phyloP scores from a whole-genome alignment of 2,888 invertebrate genomes.

The Panzeria rudis region DNA sequence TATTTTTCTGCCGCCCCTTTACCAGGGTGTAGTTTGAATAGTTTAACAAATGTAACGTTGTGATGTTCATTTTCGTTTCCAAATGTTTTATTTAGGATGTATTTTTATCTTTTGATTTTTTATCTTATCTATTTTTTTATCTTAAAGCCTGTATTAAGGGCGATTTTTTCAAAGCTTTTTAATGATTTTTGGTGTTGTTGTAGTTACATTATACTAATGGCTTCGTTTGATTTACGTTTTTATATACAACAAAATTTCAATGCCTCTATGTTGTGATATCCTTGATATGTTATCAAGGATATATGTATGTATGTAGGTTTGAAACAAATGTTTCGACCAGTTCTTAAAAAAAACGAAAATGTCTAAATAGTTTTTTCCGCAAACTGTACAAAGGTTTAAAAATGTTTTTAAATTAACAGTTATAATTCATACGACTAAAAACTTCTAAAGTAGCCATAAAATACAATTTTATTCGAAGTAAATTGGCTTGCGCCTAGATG shows the following conservation, averaged over 20 bases:
- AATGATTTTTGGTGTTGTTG: conserved; percentile 2
- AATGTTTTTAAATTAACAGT: neutral
- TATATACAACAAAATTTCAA: conserved; percentile 23
- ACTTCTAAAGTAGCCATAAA: too few relatives aligned
- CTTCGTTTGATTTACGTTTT: conserved; percentile 58
- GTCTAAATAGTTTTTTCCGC: conserved; percentile 12
- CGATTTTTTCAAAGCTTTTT: conserved; percentile 3
- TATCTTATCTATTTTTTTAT: conserved; percentile 4
- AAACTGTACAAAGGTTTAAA: neutral
- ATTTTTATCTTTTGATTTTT: conserved; percentile 1
- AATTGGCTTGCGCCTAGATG: too few relatives aligned
- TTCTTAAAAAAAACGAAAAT: neutral
- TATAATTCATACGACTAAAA: too few relatives aligned
- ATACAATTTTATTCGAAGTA: too few relatives aligned
- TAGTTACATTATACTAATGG: conserved; percentile 49
- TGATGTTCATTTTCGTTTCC: neutral
- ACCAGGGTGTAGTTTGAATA: neutral
- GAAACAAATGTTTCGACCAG: neutral
- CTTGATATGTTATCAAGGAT: conserved; percentile 54
- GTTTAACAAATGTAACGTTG: conserved; percentile 19
- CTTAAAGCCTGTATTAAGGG: conserved; percentile 13
- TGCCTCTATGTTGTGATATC: conserved; percentile 45
- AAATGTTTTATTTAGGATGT: conserved; percentile 7
- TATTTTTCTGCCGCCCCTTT: neutral
- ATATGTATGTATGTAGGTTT: neutral